Percentiles rank a stretch among this genome's conserved stretches.
phyloP scores from a whole-genome alignment of 2,888 invertebrate species.

The Hirtodrosophila alboralis region DNA sequence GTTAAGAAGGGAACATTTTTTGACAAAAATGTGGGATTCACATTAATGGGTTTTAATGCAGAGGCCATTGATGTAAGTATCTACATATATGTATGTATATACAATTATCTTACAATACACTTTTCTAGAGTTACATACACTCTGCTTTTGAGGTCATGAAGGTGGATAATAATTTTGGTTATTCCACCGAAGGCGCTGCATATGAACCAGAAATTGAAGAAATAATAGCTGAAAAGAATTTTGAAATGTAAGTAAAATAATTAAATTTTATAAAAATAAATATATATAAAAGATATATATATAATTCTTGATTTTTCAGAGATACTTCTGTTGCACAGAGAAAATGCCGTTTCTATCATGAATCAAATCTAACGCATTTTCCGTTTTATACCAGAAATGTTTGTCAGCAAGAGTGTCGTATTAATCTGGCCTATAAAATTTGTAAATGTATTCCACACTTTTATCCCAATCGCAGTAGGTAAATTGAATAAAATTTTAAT shows the following conservation, averaged over 20 bases:
- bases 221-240: slow-evolving; percentile 74
- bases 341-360: slow-evolving; percentile 81
- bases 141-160: slow-evolving; percentile 81
- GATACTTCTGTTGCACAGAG: slow-evolving; percentile 78
- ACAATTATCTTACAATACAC: not conserved
- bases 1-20: slow-evolving; percentile 69
- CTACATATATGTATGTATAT: too few species aligned
- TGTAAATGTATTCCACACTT: slow-evolving; percentile 84
- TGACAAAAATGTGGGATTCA: slow-evolving; percentile 74
- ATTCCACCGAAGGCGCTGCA: slow-evolving; percentile 65
- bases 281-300: too few species aligned
- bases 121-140: slow-evolving; percentile 76
- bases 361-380: slow-evolving; percentile 83
- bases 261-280: not conserved
- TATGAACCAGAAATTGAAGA: slow-evolving; percentile 71
- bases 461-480: slow-evolving; percentile 82
- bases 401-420: slow-evolving; percentile 83
- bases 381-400: slow-evolving; percentile 81
- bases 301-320: slow-evolving; percentile 41
- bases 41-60: slow-evolving; percentile 74
- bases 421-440: slow-evolving; percentile 78
- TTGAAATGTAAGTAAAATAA: slow-evolving; percentile 63
- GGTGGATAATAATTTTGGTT: slow-evolving; percentile 73
- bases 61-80: slow-evolving; percentile 66
- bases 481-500: not conserved